Conservation (phyloP, 2,888 invertebrate genomes). For the Dexiosoma caninum region DNA sequence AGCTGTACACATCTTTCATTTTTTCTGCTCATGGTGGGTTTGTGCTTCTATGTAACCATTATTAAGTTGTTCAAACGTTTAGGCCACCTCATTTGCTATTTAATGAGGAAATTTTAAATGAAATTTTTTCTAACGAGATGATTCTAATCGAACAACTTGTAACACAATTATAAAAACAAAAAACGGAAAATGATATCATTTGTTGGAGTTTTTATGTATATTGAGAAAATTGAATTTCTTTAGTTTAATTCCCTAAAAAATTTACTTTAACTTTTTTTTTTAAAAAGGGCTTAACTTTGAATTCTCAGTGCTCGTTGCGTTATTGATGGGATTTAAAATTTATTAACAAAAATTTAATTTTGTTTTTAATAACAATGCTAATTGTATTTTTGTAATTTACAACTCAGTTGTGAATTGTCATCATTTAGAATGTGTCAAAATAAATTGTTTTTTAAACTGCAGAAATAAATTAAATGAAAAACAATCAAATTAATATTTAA, state of each 20-base stretch:
- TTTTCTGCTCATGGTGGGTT: not conserved
- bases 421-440: not conserved
- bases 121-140: constrained; percentile 40
- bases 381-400: constrained; percentile 17
- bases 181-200: constrained; percentile 18
- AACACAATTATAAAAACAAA: not conserved
- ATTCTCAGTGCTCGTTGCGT: too few species aligned
- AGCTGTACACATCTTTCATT: not conserved
- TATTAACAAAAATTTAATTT: not conserved
- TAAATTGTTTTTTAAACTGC: not conserved
- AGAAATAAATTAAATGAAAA: not conserved
- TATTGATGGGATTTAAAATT: too few species aligned
- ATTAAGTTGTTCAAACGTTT: constrained; percentile 29
- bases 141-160: constrained; percentile 18
- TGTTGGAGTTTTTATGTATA: not conserved
- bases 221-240: not conserved
- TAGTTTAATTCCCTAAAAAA: not conserved
- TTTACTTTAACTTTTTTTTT: not conserved
- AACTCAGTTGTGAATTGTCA: not conserved
- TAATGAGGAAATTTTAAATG: constrained; percentile 19
- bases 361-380: not conserved
- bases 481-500: not conserved
- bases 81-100: constrained; percentile 32
- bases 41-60: constrained; percentile 24
- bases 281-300: too few species aligned